Evolutionary conservation across 2,113 vertebrate species (phyloP).

Genomic region (Phalacrocorax aristotelis): DNA sequence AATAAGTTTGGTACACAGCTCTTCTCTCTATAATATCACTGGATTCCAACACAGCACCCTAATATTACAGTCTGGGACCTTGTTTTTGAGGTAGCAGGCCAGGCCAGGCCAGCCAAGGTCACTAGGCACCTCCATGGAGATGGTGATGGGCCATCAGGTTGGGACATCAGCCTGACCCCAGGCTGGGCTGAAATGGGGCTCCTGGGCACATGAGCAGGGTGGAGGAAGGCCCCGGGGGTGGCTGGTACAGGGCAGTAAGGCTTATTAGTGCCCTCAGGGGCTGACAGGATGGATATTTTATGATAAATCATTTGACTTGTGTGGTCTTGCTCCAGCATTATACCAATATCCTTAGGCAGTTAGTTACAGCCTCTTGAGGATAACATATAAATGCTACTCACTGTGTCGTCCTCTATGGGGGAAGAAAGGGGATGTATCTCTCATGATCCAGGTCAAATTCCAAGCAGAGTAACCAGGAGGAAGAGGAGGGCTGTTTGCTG

Average conservation of each 20-base stretch:
- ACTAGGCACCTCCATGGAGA: background rate
- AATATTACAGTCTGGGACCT: background rate
- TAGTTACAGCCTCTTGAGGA: background rate
- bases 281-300: background rate
- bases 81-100: background rate
- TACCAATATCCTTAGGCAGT: background rate
- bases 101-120: background rate
- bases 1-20: background rate
- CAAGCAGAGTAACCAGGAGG: conserved; percentile 58
- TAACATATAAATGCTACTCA: conserved; percentile 45
- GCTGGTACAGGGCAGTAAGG: background rate
- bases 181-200: background rate
- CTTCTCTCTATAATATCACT: background rate
- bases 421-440: conserved; percentile 76
- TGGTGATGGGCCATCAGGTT: background rate
- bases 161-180: background rate
- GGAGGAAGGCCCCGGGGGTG: background rate
- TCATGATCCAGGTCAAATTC: conserved; percentile 83
- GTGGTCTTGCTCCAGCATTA: background rate
- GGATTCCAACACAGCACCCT: background rate
- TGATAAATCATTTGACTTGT: background rate
- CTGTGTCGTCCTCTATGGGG: conserved; percentile 75
- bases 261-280: background rate
- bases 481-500: conserved; percentile 31
- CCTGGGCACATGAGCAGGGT: background rate